Evolutionary conservation across 1,140 invertebrate species (phyloP), one percentile per base, ranked within the genome.

Genomic region (Tetranychus cinnabarinus): DNA sequence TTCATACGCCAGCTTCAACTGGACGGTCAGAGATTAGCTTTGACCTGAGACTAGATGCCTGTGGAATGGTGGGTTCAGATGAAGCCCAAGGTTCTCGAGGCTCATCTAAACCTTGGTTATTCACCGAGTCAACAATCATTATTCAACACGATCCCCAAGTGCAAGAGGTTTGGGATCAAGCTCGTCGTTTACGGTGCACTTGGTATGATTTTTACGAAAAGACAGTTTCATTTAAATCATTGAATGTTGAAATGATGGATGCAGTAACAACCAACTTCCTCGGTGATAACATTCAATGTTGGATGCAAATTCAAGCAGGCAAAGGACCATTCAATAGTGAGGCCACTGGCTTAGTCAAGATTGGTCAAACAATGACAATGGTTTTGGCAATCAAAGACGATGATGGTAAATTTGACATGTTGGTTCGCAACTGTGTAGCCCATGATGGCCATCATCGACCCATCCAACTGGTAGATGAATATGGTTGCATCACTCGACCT

Each of bases 191-290:
- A 6, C 78, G 88, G 2, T 92, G 88, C 72, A 91, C 88, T 0
- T 93, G 89, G 89, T 88, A 93, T 67, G 88, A 92, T 71, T 82
- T 90, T 64, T 92, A 92, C 68, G 88, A 92, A 73, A 93, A 93
- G 68, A 86, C 87, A 1, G 88, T 93, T 0, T 90, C 88, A 0
- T 92, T 92, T 75, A 74, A 87, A 57, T 88, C 88, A 0, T 92
- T 93, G 79, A 86, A 86, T 1, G 89, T 93, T 1, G 89, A 93
- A 70, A 92, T 91, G 88, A 69, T 92, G 61, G 87, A 93, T 70
- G 87, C 91, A 1, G 88, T 92, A 2, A 74, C 86, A 36, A 87
- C 88, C 2, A 88, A 92, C 66, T 93, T 93, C 69, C 86, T 87
- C 46, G 89, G 89, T 0, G 89, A 92, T 68, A 93, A 92, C 71